These are phyloP conservation scores for Cylindroiulus punctatus DNA, from an alignment of 2,888 invertebrate species.

Conservation along the genomic window DNA sequence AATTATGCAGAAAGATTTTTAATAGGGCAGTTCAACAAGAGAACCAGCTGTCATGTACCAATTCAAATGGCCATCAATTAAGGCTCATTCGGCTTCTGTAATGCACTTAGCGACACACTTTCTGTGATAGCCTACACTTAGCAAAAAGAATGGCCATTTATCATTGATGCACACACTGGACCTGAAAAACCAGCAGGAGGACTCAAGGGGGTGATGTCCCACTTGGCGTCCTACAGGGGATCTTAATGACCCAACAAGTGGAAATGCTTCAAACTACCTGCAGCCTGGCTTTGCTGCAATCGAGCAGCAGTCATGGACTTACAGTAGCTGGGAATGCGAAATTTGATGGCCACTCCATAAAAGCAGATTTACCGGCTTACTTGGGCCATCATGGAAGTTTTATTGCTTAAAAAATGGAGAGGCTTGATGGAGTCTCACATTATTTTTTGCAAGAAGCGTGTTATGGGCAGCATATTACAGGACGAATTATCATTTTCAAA, in stretches of 20 bases:
- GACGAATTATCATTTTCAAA: too few species aligned
- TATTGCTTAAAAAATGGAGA: not conserved
- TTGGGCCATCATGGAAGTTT: not conserved
- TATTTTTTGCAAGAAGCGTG: too few species aligned
- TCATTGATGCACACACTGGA: not conserved
- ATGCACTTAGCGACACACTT: not conserved
- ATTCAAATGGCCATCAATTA: not conserved
- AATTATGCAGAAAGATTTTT: too few species aligned
- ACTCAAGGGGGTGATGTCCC: not conserved
- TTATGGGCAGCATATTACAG: too few species aligned
- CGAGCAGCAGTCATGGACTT: not conserved
- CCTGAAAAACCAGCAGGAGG: not conserved
- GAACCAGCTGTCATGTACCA: not conserved
- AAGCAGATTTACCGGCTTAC: slow-evolving; percentile 7
- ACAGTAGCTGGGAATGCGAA: not conserved
- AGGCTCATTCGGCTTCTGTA: not conserved
- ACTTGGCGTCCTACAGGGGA: not conserved
- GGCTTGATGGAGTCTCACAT: not conserved
- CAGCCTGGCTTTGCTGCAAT: not conserved
- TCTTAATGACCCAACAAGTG: not conserved
- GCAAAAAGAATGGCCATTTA: not conserved
- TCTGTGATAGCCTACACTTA: too few species aligned
- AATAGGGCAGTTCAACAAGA: not conserved
- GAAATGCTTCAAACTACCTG: not conserved
- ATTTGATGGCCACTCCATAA: not conserved